A percentile compares a stretch with the other conserved stretches of the same genome.
Evolutionary conservation across 2,113 vertebrate genomes (phyloP).

Genomic region (Paracanthobrama guichenoti): DNA sequence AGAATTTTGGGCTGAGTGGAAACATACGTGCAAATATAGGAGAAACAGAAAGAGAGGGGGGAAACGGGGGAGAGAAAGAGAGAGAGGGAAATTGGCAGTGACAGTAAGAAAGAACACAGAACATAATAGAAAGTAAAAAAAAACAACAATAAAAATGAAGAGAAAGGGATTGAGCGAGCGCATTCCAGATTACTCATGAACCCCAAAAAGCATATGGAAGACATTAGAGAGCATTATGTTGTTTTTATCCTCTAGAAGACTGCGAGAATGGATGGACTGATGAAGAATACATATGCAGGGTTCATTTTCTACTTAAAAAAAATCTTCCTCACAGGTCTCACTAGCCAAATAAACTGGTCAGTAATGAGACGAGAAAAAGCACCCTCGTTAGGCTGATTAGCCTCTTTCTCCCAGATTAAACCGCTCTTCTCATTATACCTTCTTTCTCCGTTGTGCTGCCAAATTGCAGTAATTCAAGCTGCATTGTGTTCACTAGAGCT

Average conservation of each 20-base stretch:
- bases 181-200: slow-evolving; percentile 38
- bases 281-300: slow-evolving; percentile 1
- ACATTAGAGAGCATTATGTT: slow-evolving; percentile 42
- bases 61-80: neutral
- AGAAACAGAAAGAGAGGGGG: slow-evolving; percentile 3
- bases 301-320: slow-evolving; percentile 18
- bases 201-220: slow-evolving; percentile 40
- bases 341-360: neutral
- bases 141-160: neutral
- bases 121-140: slow-evolving; percentile 5
- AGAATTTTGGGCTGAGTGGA: slow-evolving; percentile 71
- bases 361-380: neutral
- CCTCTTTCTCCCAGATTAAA: slow-evolving; percentile 14
- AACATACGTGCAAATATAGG: slow-evolving; percentile 65
- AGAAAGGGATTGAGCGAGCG: slow-evolving; percentile 4
- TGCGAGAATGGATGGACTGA: neutral
- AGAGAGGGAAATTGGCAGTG: slow-evolving; percentile 14
- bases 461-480: slow-evolving; percentile 22
- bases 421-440: slow-evolving; percentile 17
- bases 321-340: neutral
- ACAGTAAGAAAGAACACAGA: neutral
- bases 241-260: slow-evolving; percentile 4
- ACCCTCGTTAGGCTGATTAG: slow-evolving; percentile 3
- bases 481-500: slow-evolving; percentile 10
- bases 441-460: slow-evolving; percentile 19